A percentile compares a stretch with the other conserved stretches of the same genome.
phyloP scores from a whole-genome alignment of 2,113 vertebrate species.

The Odocoileus virginianus region DNA sequence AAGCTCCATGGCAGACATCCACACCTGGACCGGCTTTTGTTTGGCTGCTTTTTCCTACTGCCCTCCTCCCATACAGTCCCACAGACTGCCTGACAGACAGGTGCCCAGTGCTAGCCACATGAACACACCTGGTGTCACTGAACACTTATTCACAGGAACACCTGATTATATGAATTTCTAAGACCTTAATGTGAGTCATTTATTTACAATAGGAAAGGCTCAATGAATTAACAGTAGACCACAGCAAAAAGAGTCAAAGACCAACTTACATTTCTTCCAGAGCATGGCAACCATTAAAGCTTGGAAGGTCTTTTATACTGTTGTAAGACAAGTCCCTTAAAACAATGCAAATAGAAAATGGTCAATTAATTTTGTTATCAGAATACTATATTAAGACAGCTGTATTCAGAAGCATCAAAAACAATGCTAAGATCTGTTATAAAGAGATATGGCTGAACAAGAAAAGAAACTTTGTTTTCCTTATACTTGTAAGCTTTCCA shows the following conservation, averaged over 20 bases:
- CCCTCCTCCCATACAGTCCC: neutral
- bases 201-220: neutral
- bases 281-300: conserved; percentile 88
- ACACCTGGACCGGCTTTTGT: neutral
- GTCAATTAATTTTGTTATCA: neutral
- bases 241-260: neutral
- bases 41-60: neutral
- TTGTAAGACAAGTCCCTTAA: conserved; percentile 95
- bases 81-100: neutral
- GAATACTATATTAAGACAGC: neutral
- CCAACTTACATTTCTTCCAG: conserved; percentile 96
- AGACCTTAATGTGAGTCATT: neutral
- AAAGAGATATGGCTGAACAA: neutral
- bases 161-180: neutral
- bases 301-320: conserved; percentile 88
- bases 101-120: neutral
- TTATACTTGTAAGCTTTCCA: neutral
- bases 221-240: neutral
- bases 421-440: neutral
- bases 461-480: neutral
- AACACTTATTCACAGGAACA: neutral
- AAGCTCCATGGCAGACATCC: no score
- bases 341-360: conserved; percentile 42
- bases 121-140: neutral
- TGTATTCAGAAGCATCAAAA: neutral